Percentiles rank a stretch among this genome's conserved stretches.
phyloP scores from a whole-genome alignment of 1,140 invertebrate genomes.

The Listronotus bonariensis region DNA sequence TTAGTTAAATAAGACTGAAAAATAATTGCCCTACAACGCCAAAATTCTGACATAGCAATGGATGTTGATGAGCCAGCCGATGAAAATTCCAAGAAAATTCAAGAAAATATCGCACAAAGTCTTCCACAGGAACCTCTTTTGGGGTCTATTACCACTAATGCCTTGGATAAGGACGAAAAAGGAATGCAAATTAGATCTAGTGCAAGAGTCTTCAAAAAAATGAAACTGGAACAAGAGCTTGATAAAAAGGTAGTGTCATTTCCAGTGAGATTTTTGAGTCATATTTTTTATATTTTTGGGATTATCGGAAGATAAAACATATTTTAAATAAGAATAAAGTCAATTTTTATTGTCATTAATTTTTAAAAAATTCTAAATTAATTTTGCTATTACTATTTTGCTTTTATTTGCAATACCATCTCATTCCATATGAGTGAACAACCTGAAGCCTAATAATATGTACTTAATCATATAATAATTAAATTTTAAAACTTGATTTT shows the following conservation, averaged over 20 bases:
- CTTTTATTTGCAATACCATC: too few species aligned
- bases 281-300: not conserved
- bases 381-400: too few species aligned
- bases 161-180: constrained; percentile 41
- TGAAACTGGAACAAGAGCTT: constrained; percentile 56
- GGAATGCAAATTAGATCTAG: constrained; percentile 66
- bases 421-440: too few species aligned
- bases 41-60: constrained; percentile 21
- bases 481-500: too few species aligned
- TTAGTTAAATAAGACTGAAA: constrained; percentile 4
- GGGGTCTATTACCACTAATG: constrained; percentile 35
- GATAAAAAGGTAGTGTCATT: constrained; percentile 28
- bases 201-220: constrained; percentile 70
- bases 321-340: not conserved
- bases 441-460: too few species aligned
- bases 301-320: not conserved
- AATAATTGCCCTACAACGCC: constrained; percentile 10
- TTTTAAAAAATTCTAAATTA: too few species aligned
- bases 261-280: too few species aligned
- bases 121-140: constrained; percentile 23
- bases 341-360: too few species aligned
- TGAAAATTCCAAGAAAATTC: constrained; percentile 19
- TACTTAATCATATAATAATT: too few species aligned
- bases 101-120: not conserved
- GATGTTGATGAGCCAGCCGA: constrained; percentile 31